These are phyloP conservation scores for Temnothorax ravouxi DNA, from an alignment of 2,888 invertebrate species.

Conservation along the genomic window DNA sequence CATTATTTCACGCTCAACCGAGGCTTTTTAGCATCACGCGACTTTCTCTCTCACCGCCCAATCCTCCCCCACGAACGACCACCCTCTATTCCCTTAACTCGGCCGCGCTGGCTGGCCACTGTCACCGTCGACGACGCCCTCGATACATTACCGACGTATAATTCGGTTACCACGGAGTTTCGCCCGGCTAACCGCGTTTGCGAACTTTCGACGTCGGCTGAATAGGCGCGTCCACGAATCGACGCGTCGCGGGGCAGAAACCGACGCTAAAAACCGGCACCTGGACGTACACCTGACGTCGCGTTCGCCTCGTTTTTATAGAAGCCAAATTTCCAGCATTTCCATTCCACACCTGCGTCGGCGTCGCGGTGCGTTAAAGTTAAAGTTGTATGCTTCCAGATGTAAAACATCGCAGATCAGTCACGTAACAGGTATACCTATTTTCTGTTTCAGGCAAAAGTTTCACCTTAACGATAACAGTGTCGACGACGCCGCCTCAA, in stretches of 20 bases:
- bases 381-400: not conserved
- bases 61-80: not conserved
- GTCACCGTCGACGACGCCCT: conserved; percentile 83
- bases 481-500: conserved; percentile 98
- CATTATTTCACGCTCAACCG: conserved; percentile 71
- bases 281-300: not conserved
- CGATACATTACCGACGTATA: conserved; percentile 83
- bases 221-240: conserved; percentile 67
- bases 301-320: not conserved
- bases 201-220: conserved; percentile 79
- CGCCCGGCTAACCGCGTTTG: conserved; percentile 81
- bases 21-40: conserved; percentile 73
- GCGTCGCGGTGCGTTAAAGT: not conserved
- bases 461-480: conserved; percentile 98
- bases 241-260: conserved; percentile 50
- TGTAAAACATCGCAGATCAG: too few relatives aligned
- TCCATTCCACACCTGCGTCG: not conserved
- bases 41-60: conserved; percentile 23
- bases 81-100: conserved; percentile 58
- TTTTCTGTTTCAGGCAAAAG: conserved; percentile 93
- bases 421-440: not conserved
- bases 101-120: conserved; percentile 70
- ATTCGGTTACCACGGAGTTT: conserved; percentile 82
- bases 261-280: not conserved
- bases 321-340: not conserved